Evolutionary conservation across 2,113 vertebrate species (phyloP).

Genomic region (Pelecanoides urinatrix): DNA sequence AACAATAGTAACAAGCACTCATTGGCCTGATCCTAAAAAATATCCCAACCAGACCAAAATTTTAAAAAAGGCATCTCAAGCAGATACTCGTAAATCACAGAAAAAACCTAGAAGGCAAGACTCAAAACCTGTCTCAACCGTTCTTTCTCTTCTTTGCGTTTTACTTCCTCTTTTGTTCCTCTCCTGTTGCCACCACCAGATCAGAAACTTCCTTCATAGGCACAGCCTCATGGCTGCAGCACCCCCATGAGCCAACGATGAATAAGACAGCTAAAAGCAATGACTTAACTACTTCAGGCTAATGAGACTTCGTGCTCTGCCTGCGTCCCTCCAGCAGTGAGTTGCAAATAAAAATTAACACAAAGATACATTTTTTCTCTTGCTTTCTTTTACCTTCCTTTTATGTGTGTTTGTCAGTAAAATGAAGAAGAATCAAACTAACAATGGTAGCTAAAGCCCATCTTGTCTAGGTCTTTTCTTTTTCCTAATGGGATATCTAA

Average conservation of each 20-base stretch:
- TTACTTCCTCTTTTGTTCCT: not conserved
- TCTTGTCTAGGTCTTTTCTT: not conserved
- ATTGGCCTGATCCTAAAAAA: not conserved
- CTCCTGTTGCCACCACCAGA: not conserved
- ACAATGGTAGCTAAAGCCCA: not conserved
- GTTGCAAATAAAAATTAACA: not conserved
- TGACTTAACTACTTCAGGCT: too few species aligned
- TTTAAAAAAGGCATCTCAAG: not conserved
- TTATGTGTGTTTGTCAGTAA: not conserved
- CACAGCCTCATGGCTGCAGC: not conserved
- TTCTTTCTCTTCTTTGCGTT: not conserved
- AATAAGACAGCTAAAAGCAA: not conserved
- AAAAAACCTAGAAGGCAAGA: not conserved
- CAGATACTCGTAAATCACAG: not conserved
- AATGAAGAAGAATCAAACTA: not conserved
- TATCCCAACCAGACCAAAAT: not conserved
- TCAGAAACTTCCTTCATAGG: not conserved
- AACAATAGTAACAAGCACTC: not conserved
- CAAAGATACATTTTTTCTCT: not conserved
- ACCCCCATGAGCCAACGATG: not conserved
- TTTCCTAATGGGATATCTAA: not conserved
- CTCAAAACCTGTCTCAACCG: not conserved
- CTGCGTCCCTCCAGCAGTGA: not conserved
- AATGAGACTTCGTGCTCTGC: not conserved
- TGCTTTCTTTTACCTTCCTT: not conserved